Conservation (phyloP, 2,113 vertebrate species). For the Oryctolagus cuniculus region DNA sequence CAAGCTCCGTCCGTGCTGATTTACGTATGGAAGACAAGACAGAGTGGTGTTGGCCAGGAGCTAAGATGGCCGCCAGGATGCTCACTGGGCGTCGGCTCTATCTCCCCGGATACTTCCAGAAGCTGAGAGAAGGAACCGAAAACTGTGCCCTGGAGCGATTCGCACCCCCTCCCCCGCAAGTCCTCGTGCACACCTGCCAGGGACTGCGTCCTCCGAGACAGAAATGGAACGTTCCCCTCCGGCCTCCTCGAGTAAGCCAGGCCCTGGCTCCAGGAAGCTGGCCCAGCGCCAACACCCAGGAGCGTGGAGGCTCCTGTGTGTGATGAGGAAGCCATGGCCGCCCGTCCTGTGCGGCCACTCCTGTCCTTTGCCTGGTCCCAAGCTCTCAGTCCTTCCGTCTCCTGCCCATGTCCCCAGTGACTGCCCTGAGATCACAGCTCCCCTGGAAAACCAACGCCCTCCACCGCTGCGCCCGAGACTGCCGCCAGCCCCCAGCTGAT, state of each 20-base stretch:
- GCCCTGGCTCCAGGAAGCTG: neutral
- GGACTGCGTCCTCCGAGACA: too few species aligned
- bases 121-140: rapidly evolving
- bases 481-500: too few species aligned
- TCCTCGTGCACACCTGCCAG: too few species aligned
- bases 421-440: neutral
- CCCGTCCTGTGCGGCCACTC: rapidly evolving
- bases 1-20: too few species aligned
- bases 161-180: too few species aligned
- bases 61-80: neutral
- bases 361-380: neutral
- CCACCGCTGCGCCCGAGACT: too few species aligned
- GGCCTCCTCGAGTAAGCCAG: neutral
- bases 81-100: rapidly evolving
- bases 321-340: too few species aligned
- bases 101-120: neutral
- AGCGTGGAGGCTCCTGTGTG: rapidly evolving
- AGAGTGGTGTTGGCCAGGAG: rapidly evolving
- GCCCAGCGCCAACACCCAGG: rapidly evolving
- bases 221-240: neutral
- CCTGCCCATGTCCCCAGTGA: neutral
- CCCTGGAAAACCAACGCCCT: neutral
- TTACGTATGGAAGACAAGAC: neutral
- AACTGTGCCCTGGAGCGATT: neutral
- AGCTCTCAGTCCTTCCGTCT: too few species aligned